Percentiles rank a stretch among this genome's conserved stretches.
These are phyloP conservation scores for Rhinophrynus dorsalis DNA, from an alignment of 2,797 vertebrate genomes.

Conservation along the genomic window DNA sequence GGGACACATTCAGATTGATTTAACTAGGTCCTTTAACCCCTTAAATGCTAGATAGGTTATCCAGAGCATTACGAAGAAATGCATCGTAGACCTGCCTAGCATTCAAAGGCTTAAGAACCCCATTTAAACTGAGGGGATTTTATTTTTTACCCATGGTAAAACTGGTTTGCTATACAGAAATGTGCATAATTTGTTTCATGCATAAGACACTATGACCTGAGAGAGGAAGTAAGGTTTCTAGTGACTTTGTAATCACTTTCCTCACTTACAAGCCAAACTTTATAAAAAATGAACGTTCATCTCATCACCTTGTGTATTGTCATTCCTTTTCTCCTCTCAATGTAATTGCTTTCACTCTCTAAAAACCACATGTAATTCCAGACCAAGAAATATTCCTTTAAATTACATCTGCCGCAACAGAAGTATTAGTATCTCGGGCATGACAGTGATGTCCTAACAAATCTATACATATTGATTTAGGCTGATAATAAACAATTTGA, in stretches of 20 bases:
- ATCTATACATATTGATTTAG: conserved; percentile 99
- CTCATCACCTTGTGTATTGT: conserved; percentile 11
- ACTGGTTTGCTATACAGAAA: too few species aligned
- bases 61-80: too few species aligned
- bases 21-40: too few species aligned
- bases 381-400: conserved; percentile 55
- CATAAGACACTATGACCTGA: not conserved
- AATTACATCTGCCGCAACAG: conserved; percentile 74
- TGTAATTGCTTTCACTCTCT: conserved; percentile 60
- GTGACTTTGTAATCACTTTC: not conserved
- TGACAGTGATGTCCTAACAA: conserved; percentile 98
- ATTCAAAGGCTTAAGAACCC: too few species aligned
- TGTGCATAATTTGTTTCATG: too few species aligned
- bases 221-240: not conserved
- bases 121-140: too few species aligned
- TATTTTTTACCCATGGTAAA: too few species aligned
- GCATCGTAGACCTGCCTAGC: too few species aligned
- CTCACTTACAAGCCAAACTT: conserved; percentile 21
- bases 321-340: conserved; percentile 40
- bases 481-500: conserved; percentile 99
- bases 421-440: conserved; percentile 81
- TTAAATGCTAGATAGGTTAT: too few species aligned
- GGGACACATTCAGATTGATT: too few species aligned
- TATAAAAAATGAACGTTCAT: conserved; percentile 44
- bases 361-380: conserved; percentile 67